Percentiles rank a stretch among this genome's conserved stretches.
Evolutionary conservation across 2,797 vertebrate genomes (phyloP).

Genomic region (Myotis vivesi): DNA sequence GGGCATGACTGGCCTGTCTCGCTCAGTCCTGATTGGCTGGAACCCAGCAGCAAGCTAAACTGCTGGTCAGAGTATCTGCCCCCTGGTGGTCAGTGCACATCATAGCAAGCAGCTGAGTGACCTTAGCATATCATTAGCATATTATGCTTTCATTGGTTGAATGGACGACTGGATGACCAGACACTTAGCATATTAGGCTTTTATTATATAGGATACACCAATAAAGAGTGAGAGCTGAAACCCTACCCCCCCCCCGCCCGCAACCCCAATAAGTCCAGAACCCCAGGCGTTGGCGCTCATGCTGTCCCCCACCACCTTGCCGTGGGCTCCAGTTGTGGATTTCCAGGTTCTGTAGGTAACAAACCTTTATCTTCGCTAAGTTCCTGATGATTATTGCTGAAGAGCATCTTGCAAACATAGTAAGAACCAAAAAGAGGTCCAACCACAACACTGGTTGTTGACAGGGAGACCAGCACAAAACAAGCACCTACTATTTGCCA

Average conservation of each 20-base stretch:
- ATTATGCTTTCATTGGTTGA: no score
- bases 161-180: no score
- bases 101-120: no score
- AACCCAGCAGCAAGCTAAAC: no score
- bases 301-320: background rate
- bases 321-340: background rate
- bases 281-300: background rate
- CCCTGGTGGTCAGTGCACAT: no score
- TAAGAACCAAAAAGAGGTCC: background rate
- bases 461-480: background rate
- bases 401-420: background rate
- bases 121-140: no score
- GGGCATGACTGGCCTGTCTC: no score
- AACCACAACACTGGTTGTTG: background rate
- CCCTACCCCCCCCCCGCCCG: no score
- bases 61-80: no score
- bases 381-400: background rate
- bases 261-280: background rate
- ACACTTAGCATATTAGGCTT: no score
- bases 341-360: background rate
- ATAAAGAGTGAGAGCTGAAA: background rate
- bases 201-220: background rate
- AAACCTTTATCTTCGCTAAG: background rate
- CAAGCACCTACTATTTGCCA: background rate
- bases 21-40: no score